phyloP scores from a whole-genome alignment of 2,888 invertebrate genomes.

The Scelioninae gen. 1 region DNA sequence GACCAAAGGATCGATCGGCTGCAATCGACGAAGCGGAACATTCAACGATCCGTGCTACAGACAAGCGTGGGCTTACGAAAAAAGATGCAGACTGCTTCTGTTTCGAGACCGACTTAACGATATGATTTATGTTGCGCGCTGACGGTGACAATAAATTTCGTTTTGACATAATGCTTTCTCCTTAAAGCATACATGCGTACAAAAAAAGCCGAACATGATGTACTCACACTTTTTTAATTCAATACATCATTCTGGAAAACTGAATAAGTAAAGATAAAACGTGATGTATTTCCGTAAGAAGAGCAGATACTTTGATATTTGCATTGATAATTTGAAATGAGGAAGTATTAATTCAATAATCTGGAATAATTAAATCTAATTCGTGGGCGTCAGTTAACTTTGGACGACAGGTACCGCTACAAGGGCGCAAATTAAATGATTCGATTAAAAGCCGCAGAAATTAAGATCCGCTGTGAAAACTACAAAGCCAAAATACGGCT shows the following conservation, averaged over 20 bases:
- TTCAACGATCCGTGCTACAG: conserved; percentile 74
- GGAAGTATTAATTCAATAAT: conserved; percentile 78
- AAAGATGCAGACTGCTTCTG: conserved; percentile 62
- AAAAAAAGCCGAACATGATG: conserved; percentile 20
- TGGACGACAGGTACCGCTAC: conserved; percentile 73
- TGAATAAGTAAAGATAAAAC: conserved; percentile 27
- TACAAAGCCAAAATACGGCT: conserved; percentile 78
- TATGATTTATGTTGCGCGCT: conserved; percentile 55
- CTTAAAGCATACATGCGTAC: conserved; percentile 22
- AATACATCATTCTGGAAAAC: conserved; percentile 14
- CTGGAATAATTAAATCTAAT: conserved; percentile 79
- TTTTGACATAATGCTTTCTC: conserved; percentile 36
- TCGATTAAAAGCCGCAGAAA: conserved; percentile 80
- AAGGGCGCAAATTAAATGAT: conserved; percentile 82
- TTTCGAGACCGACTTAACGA: conserved; percentile 51
- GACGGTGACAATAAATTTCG: conserved; percentile 35
- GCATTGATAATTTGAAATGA: conserved; percentile 13
- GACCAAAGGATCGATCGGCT: conserved; percentile 55
- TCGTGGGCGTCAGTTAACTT: conserved; percentile 80
- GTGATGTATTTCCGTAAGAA: not conserved
- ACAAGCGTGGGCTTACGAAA: conserved; percentile 45
- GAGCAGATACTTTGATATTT: not conserved
- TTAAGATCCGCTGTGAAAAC: conserved; percentile 77
- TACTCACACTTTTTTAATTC: conserved; percentile 10
- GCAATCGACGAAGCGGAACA: conserved; percentile 74